Evolutionary conservation across 2,113 vertebrate species (phyloP), one percentile per base, ranked within the genome.

Genomic region (Thymallus thymallus): DNA sequence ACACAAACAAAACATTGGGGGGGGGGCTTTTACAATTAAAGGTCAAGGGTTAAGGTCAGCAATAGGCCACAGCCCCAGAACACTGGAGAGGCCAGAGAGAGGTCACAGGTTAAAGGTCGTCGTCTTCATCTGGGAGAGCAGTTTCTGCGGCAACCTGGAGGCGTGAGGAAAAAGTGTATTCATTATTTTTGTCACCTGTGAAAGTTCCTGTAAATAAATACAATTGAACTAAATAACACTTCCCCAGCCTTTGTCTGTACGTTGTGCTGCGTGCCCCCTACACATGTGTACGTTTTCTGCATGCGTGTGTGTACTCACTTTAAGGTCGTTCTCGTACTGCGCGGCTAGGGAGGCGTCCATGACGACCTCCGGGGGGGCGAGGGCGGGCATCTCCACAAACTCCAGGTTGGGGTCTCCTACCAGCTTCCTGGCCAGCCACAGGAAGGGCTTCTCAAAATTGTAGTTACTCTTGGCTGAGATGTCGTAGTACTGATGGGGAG

Each of bases 381-480:
- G 95, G 24, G 98, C 98, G 46, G 98, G 97, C 97, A 99, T 99
- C 71, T 95, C 97, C 75, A 99, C 98, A 73, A 99, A 99, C 90
- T 99, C 98, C 92, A 99, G 82, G 90, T 99, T 99, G 24, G 98
- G 97, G 76, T 99, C 98, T 30, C 98, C 98, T 10, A 98, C 96
- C 74, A 99, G 92, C 86, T 99, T 99, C 72, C 97, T 94, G 72
- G 96, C 97, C 73, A 99, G 94, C 98, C 98, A 99, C 87, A 99
- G 95, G 91, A 99, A 99, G 61, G 97, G 98, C 92, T 99, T 99
- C 91, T 99, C 98, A 73, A 99, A 99, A 91, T 99, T 99, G 94
- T 99, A 99, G 92, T 99, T 99, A 90, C 98, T 99, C 94, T 99
- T 99, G 62, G 98, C 98, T 74, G 98, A 99, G 90, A 99, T 99